Conservation (phyloP, 1,140 invertebrate genomes). For the Brachionus paranguensis region DNA sequence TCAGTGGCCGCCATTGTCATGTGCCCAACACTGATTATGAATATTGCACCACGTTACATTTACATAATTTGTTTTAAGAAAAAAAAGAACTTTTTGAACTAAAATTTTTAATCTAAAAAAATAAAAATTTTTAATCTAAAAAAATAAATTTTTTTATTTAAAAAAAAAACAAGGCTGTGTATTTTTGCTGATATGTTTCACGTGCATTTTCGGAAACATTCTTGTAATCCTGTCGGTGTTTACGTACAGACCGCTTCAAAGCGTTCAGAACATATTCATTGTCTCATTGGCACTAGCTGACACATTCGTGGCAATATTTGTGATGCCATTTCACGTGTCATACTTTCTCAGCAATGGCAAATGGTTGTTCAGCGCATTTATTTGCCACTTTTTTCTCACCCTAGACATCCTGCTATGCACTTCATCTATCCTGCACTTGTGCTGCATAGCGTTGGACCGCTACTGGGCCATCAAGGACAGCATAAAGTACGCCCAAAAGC, state of each 20-base stretch:
- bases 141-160: background rate
- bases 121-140: too few relatives aligned
- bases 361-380: slow-evolving; percentile 36
- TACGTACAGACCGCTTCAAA: slow-evolving; percentile 86
- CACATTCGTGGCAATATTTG: slow-evolving; percentile 86
- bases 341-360: slow-evolving; percentile 69
- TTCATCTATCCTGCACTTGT: slow-evolving; percentile 89
- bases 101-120: too few relatives aligned
- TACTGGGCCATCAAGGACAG: slow-evolving; percentile 87
- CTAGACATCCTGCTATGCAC: slow-evolving; percentile 93
- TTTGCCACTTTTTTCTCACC: slow-evolving; percentile 83
- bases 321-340: slow-evolving; percentile 88
- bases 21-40: too few relatives aligned
- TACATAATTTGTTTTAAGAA: too few relatives aligned
- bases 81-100: too few relatives aligned
- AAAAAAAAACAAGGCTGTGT: background rate
- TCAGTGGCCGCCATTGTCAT: too few relatives aligned
- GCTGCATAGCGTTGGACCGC: slow-evolving; percentile 77
- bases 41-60: too few relatives aligned
- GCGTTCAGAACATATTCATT: slow-evolving; percentile 96
- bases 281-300: slow-evolving; percentile 95
- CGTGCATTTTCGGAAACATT: slow-evolving; percentile 69
- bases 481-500: slow-evolving; percentile 90
- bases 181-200: slow-evolving; percentile 54
- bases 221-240: slow-evolving; percentile 92